Evolutionary conservation across 2,797 vertebrate genomes (phyloP).

Genomic region (Clarias laeviceps): DNA sequence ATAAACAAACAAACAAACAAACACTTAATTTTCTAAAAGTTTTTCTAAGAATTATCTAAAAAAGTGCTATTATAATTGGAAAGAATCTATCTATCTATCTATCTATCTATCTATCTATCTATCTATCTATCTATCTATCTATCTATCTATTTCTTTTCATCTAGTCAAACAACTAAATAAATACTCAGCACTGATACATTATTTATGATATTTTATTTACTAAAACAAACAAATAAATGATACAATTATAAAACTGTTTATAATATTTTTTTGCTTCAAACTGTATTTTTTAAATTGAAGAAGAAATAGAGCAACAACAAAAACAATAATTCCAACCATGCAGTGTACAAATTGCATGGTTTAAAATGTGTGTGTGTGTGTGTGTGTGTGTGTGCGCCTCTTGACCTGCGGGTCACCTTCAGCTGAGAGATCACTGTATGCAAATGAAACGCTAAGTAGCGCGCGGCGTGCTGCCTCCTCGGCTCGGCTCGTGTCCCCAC

Average conservation of each 20-base stretch:
- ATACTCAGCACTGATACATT: not conserved
- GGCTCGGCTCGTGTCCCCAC: not conserved
- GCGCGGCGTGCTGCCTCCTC: not conserved
- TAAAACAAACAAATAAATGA: not conserved
- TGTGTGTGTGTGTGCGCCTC: not conserved
- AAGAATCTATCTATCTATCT: no score
- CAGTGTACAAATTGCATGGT: not conserved
- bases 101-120: no score
- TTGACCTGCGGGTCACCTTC: not conserved
- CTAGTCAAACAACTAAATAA: not conserved
- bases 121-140: no score
- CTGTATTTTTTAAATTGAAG: not conserved
- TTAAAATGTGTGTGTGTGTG: conserved; percentile 10
- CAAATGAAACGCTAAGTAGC: not conserved
- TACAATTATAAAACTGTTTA: not conserved
- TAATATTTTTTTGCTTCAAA: not conserved
- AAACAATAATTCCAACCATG: not conserved
- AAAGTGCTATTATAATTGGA: not conserved
- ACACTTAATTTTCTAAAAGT: no score
- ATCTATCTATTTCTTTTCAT: not conserved
- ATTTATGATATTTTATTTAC: not conserved
- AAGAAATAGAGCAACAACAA: not conserved
- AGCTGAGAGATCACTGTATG: not conserved
- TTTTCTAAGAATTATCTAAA: not conserved
- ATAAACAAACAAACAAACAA: not conserved